Conservation (phyloP, 2,797 vertebrate genomes). For the Crenuchus spilurus region DNA sequence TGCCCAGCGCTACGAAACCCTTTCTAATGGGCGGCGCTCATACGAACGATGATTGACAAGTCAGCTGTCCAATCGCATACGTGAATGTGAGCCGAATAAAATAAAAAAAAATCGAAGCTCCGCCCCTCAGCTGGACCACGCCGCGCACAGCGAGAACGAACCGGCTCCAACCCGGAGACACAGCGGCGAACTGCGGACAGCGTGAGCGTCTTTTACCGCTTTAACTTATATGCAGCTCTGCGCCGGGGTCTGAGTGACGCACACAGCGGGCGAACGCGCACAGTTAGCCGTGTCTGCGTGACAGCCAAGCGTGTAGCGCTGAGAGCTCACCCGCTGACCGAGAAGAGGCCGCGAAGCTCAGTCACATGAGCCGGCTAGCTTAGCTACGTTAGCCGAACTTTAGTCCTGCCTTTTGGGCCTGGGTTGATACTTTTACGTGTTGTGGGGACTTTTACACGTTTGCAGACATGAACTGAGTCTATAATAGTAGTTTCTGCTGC, state of each 20-base stretch:
- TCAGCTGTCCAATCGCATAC: constrained; percentile 37
- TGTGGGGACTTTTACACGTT: neutral
- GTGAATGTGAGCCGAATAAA: constrained; percentile 34
- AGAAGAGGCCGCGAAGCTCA: neutral
- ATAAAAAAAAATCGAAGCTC: constrained; percentile 28
- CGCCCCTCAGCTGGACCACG: constrained; percentile 44
- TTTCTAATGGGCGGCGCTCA: neutral
- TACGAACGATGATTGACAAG: constrained; percentile 6
- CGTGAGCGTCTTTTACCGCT: constrained; percentile 1
- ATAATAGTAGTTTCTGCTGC: too few species aligned
- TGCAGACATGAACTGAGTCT: too few species aligned
- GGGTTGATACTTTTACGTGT: too few species aligned
- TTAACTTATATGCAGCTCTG: too few species aligned
- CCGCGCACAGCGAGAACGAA: constrained; percentile 50
- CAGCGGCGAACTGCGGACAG: constrained; percentile 17
- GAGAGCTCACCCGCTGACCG: neutral
- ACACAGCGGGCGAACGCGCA: neutral
- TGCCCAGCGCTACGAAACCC: neutral
- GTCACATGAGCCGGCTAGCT: neutral
- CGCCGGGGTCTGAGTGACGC: too few species aligned
- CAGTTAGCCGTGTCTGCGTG: neutral
- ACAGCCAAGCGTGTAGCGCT: neutral
- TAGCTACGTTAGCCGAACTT: constrained; percentile 2
- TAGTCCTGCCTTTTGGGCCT: neutral
- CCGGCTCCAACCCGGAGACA: constrained; percentile 26